Base-by-base conservation (phyloP, 2,888 invertebrate genomes). In the Ophion ventricosus region DNA sequence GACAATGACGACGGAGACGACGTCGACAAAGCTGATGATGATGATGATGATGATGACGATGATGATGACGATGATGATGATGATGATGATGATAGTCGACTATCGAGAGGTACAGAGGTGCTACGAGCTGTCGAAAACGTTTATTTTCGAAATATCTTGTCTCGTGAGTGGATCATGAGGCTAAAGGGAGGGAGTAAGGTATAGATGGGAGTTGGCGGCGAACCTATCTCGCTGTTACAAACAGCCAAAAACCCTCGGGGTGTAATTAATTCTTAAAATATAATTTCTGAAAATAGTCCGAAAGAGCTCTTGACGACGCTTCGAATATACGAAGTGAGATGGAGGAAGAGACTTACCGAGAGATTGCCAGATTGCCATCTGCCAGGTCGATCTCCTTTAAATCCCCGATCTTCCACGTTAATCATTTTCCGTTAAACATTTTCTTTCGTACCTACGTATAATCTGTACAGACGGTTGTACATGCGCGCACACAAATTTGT, bases 261-360 rank as follows among this genome's bases (percentile, higher is more conserved):
- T 61, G 85, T 86, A 87, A 87, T 87, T 87, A 87, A 87, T 87
- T 87, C 87, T 87, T 87, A 87, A 87, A 87, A 87, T 87, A 87
- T 86, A 87, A 83, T 85, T 84, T 87, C 87, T 85, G 81, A 85
- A 87, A 87, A 87, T 87, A 87, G 87, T 85, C 79, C 14, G 77
- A 83, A 81, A 67, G 79, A 74, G 72, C 63, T 73, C 66, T 64
- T 72, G 72, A 64, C 79, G 64, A 73, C 54, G 79, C 26, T 79
- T 64, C 59, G 25, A 76, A 80, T 40, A 74, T 20, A 69, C 56
- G n/a, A 29, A 25, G 43, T 25, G 25, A 43, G 57, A 63, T 25
- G 57, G 79, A 64, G 26, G 66, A 70, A 72, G 76, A 43, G 64
- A 54, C 25, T 14, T 14, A 14, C 17, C 25, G 76, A 80, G 61